These are phyloP conservation scores for Sceloporus tristichus DNA, from an alignment of 2,113 vertebrate genomes.

Conservation along the genomic window DNA sequence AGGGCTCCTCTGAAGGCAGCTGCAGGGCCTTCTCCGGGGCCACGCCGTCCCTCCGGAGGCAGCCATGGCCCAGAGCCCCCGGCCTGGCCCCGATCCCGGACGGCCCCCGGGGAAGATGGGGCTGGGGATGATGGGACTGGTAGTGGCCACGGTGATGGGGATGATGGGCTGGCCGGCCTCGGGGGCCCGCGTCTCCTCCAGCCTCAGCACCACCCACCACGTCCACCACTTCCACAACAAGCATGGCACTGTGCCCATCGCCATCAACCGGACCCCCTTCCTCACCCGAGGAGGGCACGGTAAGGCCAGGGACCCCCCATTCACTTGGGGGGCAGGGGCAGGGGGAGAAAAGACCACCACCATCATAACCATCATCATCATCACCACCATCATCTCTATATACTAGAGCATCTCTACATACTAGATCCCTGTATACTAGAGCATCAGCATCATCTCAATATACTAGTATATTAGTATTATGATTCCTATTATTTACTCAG, in stretches of 20 bases:
- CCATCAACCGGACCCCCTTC: conserved; percentile 96
- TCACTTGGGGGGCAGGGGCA: too few species aligned
- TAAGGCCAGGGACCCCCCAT: conserved; percentile 73
- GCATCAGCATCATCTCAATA: too few species aligned
- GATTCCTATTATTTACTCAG: too few species aligned
- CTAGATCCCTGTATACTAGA: too few species aligned
- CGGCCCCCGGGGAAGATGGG: too few species aligned
- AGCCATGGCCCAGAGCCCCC: conserved; percentile 54
- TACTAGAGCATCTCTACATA: too few species aligned
- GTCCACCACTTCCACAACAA: conserved; percentile 97
- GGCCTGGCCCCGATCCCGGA: conserved; percentile 31
- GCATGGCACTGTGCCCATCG: conserved; percentile 92
- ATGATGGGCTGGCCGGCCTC: conserved; percentile 63
- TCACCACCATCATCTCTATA: too few species aligned
- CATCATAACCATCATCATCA: too few species aligned
- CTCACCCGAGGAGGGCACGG: conserved; percentile 92
- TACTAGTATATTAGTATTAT: too few species aligned
- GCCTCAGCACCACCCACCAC: conserved; percentile 94
- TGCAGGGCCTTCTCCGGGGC: conserved; percentile 2
- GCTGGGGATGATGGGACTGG: neutral
- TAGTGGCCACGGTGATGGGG: conserved; percentile 54
- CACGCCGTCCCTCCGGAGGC: conserved; percentile 29
- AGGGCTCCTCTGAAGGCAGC: conserved; percentile 48
- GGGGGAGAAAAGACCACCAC: too few species aligned
- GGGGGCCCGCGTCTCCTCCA: conserved; percentile 92